Evolutionary conservation across 2,113 vertebrate genomes (phyloP).

Genomic region (Oreochromis tanganicae): DNA sequence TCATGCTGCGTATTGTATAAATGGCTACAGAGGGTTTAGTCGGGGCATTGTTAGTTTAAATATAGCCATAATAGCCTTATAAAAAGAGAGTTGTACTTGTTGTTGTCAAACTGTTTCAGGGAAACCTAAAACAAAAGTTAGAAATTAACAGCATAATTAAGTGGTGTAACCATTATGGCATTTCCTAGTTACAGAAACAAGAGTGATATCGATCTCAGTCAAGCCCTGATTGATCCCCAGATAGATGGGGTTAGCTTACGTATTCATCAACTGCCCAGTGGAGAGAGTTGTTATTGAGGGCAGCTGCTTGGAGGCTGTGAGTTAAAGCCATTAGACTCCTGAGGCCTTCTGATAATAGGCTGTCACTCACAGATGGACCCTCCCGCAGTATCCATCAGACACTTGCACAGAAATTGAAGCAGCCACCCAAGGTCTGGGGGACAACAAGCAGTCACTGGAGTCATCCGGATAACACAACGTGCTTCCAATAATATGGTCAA

Average conservation of each 20-base stretch:
- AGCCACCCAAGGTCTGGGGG: conserved; percentile 49
- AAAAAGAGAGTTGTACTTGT: background rate
- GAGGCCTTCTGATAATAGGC: conserved; percentile 73
- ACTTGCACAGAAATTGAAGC: conserved; percentile 55
- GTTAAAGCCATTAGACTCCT: conserved; percentile 75
- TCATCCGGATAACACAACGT: conserved; percentile 36
- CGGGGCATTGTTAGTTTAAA: background rate
- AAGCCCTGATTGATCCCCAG: conserved; percentile 72
- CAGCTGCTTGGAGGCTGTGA: conserved; percentile 66
- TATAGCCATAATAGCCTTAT: background rate
- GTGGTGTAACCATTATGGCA: conserved; percentile 69
- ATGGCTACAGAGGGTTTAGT: background rate
- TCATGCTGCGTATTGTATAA: background rate
- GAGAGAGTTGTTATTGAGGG: conserved; percentile 71
- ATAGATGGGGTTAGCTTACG: conserved; percentile 71
- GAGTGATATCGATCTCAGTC: conserved; percentile 71
- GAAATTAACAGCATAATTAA: conserved; percentile 77
- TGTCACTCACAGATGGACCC: conserved; percentile 68
- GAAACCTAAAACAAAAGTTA: conserved; percentile 62
- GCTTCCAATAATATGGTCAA: conserved; percentile 18
- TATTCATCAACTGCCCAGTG: conserved; percentile 71
- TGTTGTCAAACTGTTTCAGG: conserved; percentile 48
- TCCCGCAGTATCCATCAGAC: conserved; percentile 44
- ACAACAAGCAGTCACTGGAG: conserved; percentile 54
- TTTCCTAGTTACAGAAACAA: conserved; percentile 77